phyloP scores from a whole-genome alignment of 2,888 invertebrate species.

The Agrotis clavis region DNA sequence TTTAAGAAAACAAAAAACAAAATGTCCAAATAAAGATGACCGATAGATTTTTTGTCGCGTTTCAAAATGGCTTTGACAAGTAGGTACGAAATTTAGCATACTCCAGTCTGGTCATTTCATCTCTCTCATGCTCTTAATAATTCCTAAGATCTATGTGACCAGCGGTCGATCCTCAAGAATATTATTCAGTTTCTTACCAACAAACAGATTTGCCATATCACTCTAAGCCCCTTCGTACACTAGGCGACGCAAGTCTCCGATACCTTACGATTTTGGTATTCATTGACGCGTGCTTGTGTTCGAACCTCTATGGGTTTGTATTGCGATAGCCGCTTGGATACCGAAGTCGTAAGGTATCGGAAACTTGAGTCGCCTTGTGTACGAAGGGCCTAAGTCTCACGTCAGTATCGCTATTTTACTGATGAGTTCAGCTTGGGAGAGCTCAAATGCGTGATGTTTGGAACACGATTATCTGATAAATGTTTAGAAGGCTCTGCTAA shows the following conservation, averaged over 20 bases:
- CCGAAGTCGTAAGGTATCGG: too few species aligned
- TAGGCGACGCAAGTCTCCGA: too few species aligned
- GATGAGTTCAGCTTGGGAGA: conserved; percentile 49
- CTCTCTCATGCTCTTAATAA: neutral
- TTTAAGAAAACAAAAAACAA: neutral
- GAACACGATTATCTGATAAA: conserved; percentile 56
- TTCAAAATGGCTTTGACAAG: neutral
- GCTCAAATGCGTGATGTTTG: conserved; percentile 46
- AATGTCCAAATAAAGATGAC: neutral
- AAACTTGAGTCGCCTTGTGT: too few species aligned
- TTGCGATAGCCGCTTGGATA: too few species aligned
- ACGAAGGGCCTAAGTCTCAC: too few species aligned
- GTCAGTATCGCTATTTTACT: conserved; percentile 38
- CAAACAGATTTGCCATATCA: conserved; percentile 72
- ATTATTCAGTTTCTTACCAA: conserved; percentile 42
- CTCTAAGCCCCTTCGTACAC: too few species aligned
- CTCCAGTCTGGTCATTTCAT: neutral
- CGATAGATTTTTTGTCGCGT: too few species aligned
- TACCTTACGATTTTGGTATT: too few species aligned
- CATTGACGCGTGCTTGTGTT: too few species aligned
- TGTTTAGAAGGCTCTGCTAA: conserved; percentile 36
- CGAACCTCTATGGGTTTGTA: too few species aligned
- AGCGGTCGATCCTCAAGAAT: neutral
- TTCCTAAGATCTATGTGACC: neutral
- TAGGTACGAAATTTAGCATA: neutral